phyloP scores from a whole-genome alignment of 2,797 vertebrate genomes.

The Enteromius thamalakanensis region DNA sequence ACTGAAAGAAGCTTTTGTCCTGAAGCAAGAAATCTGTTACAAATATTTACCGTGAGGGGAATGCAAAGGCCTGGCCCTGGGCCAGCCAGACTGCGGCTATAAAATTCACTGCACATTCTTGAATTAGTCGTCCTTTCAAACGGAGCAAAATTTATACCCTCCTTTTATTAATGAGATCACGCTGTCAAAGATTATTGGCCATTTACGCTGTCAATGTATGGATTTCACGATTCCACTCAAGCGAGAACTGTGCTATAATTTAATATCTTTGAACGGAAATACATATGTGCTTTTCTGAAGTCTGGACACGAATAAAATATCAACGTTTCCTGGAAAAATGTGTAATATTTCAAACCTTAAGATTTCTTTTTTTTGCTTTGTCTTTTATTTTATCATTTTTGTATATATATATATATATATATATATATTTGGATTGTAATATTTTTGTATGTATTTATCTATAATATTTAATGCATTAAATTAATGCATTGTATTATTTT shows the following conservation, averaged over 20 bases:
- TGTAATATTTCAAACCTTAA: slow-evolving; percentile 3
- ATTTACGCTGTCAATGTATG: slow-evolving; percentile 87
- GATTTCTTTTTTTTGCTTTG: neutral
- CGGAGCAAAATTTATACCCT: slow-evolving; percentile 86
- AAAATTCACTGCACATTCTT: slow-evolving; percentile 94
- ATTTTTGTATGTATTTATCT: neutral
- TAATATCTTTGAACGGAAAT: slow-evolving; percentile 56
- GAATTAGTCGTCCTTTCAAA: slow-evolving; percentile 87
- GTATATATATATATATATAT: too few species aligned
- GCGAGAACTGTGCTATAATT: slow-evolving; percentile 83
- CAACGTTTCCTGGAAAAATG: slow-evolving; percentile 47
- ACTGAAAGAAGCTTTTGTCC: slow-evolving; percentile 97
- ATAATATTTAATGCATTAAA: neutral
- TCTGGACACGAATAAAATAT: slow-evolving; percentile 57
- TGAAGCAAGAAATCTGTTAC: slow-evolving; percentile 93
- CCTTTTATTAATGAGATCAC: slow-evolving; percentile 92
- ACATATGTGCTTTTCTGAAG: slow-evolving; percentile 53
- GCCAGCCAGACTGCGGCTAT: slow-evolving; percentile 91
- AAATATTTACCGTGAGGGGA: slow-evolving; percentile 95
- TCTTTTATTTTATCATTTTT: neutral
- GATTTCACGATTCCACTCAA: slow-evolving; percentile 83
- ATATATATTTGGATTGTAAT: neutral
- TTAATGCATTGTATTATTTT: neutral
- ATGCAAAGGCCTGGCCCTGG: slow-evolving; percentile 83
- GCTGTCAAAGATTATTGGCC: slow-evolving; percentile 92